Evolutionary conservation across 2,113 vertebrate species (phyloP).

Genomic region (Rhizomys pruinosus): DNA sequence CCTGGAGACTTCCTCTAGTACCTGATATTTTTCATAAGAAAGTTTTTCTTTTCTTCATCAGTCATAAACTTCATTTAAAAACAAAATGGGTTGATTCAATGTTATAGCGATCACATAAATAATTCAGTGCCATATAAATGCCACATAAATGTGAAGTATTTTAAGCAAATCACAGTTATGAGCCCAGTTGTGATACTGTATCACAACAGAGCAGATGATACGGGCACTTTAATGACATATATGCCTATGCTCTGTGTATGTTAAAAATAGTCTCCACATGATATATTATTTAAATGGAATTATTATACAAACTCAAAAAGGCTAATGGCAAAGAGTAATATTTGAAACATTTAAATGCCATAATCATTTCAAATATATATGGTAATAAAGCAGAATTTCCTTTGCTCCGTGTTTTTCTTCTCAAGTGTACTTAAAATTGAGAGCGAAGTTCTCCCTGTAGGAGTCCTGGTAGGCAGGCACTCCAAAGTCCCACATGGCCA

Average conservation of each 20-base stretch:
- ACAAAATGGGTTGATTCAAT: neutral
- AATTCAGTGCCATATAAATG: slow-evolving; percentile 12
- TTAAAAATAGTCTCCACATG: neutral
- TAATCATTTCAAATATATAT: slow-evolving; percentile 42
- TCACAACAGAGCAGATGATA: neutral
- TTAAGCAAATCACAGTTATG: slow-evolving; percentile 31
- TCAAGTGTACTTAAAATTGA: neutral
- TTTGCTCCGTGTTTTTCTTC: slow-evolving; percentile 24
- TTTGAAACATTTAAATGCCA: slow-evolving; percentile 30
- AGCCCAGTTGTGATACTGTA: neutral
- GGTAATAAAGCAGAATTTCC: neutral
- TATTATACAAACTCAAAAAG: slow-evolving; percentile 19
- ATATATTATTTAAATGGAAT: neutral
- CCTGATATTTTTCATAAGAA: neutral
- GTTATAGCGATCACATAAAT: neutral
- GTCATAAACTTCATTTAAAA: neutral
- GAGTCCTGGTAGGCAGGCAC: neutral
- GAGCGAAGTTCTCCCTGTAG: neutral
- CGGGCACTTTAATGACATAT: slow-evolving; percentile 19
- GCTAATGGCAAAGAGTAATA: slow-evolving; percentile 24
- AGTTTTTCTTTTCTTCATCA: neutral
- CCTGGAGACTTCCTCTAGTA: neutral
- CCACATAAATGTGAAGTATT: slow-evolving; percentile 29
- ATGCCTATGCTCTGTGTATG: neutral
- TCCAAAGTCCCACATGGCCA: neutral